Conservation (phyloP, 2,113 vertebrate species). For the Nothobranchius kuhntae region DNA sequence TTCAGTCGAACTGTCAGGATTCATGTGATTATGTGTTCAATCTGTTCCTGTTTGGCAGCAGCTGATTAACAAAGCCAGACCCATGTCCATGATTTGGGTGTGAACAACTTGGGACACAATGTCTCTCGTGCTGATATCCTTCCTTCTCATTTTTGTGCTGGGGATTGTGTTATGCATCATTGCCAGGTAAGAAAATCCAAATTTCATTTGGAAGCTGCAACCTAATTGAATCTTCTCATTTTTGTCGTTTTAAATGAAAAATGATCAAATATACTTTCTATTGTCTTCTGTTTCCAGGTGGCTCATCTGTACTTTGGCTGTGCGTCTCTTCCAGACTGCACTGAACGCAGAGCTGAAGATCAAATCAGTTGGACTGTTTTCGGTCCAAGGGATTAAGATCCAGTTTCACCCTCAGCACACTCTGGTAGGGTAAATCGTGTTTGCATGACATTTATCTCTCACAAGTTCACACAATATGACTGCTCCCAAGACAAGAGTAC, state of each 20-base stretch:
- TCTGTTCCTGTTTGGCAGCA: slow-evolving; percentile 51
- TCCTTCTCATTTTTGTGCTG: slow-evolving; percentile 61
- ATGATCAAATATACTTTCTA: not conserved
- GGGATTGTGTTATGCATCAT: slow-evolving; percentile 52
- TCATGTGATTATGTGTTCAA: slow-evolving; percentile 22
- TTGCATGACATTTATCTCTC: slow-evolving; percentile 23
- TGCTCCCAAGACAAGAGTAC: not conserved
- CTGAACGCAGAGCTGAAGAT: slow-evolving; percentile 91
- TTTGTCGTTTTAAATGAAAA: not conserved
- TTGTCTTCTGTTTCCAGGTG: slow-evolving; percentile 76
- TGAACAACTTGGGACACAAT: slow-evolving; percentile 72
- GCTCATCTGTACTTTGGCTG: slow-evolving; percentile 84
- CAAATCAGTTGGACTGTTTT: slow-evolving; percentile 89
- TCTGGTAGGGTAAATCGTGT: slow-evolving; percentile 81
- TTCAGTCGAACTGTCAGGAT: not conserved
- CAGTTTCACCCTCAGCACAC: slow-evolving; percentile 91
- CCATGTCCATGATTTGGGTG: slow-evolving; percentile 56
- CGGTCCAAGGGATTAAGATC: slow-evolving; percentile 88
- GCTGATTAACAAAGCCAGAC: slow-evolving; percentile 49
- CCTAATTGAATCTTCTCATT: not conserved
- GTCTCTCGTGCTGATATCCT: slow-evolving; percentile 68
- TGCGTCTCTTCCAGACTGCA: slow-evolving; percentile 85
- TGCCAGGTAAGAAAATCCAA: slow-evolving; percentile 69
- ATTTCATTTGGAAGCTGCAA: too few relatives aligned
- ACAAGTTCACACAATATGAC: too few relatives aligned